A percentile compares a stretch with the other conserved stretches of the same genome.
Evolutionary conservation across 2,888 invertebrate species (phyloP).

Genomic region (Actias luna): DNA sequence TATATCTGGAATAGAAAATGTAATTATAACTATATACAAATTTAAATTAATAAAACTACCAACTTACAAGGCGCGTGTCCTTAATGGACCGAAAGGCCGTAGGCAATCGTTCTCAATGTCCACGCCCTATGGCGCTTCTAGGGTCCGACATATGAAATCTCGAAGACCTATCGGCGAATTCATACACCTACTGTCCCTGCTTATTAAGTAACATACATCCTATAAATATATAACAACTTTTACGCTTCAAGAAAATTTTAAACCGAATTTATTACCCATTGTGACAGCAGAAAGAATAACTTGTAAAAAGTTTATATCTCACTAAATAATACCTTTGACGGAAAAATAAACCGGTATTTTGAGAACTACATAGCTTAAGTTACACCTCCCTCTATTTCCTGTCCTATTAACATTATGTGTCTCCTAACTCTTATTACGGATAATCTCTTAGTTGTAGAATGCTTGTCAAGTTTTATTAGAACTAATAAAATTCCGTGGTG

Average conservation of each 20-base stretch:
- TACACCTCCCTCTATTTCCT: too few relatives aligned
- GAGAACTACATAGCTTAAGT: neutral
- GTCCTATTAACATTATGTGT: too few relatives aligned
- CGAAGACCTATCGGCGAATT: neutral
- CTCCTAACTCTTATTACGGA: too few relatives aligned
- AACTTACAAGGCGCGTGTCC: neutral
- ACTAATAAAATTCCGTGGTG: too few relatives aligned
- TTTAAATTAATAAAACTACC: neutral
- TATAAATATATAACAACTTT: neutral
- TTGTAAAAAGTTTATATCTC: slow-evolving; percentile 31
- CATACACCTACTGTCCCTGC: neutral
- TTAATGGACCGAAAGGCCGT: neutral
- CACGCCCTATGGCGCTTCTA: neutral
- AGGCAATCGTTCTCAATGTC: neutral
- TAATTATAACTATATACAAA: too few relatives aligned
- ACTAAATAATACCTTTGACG: slow-evolving; percentile 31
- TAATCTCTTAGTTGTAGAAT: too few relatives aligned
- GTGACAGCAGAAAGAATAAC: slow-evolving; percentile 31
- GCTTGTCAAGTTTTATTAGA: too few relatives aligned
- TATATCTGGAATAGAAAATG: too few relatives aligned
- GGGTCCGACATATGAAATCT: neutral
- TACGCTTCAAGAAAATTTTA: slow-evolving; percentile 11
- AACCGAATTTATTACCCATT: slow-evolving; percentile 36
- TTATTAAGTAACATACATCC: neutral
- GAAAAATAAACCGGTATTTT: slow-evolving; percentile 38